Base-by-base conservation (phyloP, 2,888 invertebrate species). In the Drosophila neutralis region DNA sequence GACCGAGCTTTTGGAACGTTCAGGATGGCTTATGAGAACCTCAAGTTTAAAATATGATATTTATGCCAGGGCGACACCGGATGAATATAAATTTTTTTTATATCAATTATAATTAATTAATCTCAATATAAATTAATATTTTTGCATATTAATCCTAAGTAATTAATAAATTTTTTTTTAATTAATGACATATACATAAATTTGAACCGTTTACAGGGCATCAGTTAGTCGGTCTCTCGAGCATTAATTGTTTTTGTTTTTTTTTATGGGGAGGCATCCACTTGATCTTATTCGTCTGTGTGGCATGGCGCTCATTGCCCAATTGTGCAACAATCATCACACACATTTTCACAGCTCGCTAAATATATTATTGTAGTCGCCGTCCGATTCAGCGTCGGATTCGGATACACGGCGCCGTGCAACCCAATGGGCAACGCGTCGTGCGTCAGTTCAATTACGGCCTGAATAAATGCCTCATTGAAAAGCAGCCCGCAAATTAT, bases 371-470 rank as follows among this genome's bases (percentile, higher is more conserved):
- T 27, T 10, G 40, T 40, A 31, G n/a, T n/a, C 24, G 24, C 45
- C 11, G 42, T 42, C 42, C 42, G 42, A 42, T 42, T 42, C 21
- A 40, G 18, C 21, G n/a, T 31, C 31, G 38, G 48, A 52, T 35
- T 31, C 54, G 48, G 69, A 33, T 27, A 21, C 27, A 31, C 60
- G 65, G 62, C 74, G 65, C 75, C 40, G 29, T 45, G 42, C 71
- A 71, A 73, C 59, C 35, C 36, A 54, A 54, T 13, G 54, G 38
- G 24, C 68, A 72, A 78, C 78, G 24, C 66, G 78, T 73, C 78
- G 83, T 84, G 87, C 72, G 83, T 64, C 85, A 33, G 60, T 69
- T 76, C 85, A 84, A 87, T 87, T 84, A 78, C 69, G 73, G 73
- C 73, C 82, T 84, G 78, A 64, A 45, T 45, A 82, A 82, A 60